These are phyloP conservation scores for Drosophila neocordata DNA, from an alignment of 1,140 invertebrate genomes.

Conservation along the genomic window DNA sequence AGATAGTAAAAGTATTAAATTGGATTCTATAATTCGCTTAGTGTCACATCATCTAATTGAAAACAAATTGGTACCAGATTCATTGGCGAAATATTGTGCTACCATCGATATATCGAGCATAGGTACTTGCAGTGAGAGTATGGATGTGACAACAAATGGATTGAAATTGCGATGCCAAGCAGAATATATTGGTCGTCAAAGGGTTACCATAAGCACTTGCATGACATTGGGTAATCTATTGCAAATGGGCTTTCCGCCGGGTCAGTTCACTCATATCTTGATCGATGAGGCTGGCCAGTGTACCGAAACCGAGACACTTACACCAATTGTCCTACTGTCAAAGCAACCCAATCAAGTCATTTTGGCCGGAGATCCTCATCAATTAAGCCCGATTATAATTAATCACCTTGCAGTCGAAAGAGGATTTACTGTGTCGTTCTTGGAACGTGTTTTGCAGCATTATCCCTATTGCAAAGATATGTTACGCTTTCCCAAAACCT, in stretches of 20 bases:
- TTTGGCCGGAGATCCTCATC: conserved; percentile 95
- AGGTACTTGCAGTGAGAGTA: conserved; percentile 78
- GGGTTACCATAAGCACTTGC: conserved; percentile 93
- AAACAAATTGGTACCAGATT: conserved; percentile 85
- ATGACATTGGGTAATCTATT: conserved; percentile 88
- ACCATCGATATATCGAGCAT: conserved; percentile 85
- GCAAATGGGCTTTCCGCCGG: conserved; percentile 86
- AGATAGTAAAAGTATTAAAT: conserved; percentile 84
- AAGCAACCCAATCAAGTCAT: conserved; percentile 87
- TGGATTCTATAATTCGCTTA: conserved; percentile 88
- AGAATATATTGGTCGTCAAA: conserved; percentile 87
- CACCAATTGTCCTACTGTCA: conserved; percentile 86
- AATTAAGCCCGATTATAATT: conserved; percentile 92
- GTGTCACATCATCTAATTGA: conserved; percentile 86
- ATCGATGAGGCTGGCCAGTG: conserved; percentile 96
- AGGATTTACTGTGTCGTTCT: conserved; percentile 88
- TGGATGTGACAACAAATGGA: conserved; percentile 72
- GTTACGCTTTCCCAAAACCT: conserved; percentile 78
- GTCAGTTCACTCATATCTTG: conserved; percentile 94
- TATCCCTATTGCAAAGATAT: conserved; percentile 87
- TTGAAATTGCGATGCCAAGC: conserved; percentile 84
- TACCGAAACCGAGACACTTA: conserved; percentile 93
- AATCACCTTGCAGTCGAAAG: conserved; percentile 86
- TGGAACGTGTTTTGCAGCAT: conserved; percentile 87
- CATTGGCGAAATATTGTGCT: conserved; percentile 88